Evolutionary conservation across 2,888 invertebrate species (phyloP).

Genomic region (Sylvicola cinctus): DNA sequence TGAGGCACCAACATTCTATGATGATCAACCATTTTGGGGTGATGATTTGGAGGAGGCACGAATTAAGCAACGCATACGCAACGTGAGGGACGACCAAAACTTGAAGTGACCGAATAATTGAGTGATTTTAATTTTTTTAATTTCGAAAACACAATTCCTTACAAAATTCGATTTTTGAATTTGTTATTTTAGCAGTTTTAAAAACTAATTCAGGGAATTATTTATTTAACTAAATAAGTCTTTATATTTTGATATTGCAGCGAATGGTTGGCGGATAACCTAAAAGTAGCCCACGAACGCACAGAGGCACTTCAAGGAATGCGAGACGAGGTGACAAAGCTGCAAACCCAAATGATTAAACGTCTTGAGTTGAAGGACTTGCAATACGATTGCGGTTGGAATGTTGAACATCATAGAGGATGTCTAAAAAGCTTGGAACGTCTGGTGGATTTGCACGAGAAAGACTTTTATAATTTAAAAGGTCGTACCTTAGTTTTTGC

Average conservation of each 20-base stretch:
- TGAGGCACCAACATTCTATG: background rate
- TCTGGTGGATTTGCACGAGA: constrained; percentile 51
- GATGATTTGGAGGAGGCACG: no score
- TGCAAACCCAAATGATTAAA: constrained; percentile 11
- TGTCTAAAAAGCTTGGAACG: constrained; percentile 67
- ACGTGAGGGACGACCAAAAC: no score
- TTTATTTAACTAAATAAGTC: no score
- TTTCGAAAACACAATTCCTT: no score
- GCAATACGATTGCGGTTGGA: constrained; percentile 72
- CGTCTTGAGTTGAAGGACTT: constrained; percentile 35
- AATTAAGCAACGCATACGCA: no score
- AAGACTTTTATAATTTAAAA: constrained; percentile 43
- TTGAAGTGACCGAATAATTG: no score
- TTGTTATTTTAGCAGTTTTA: no score
- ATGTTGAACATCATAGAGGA: constrained; percentile 74
- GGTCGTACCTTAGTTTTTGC: constrained; percentile 66
- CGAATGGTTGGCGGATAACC: constrained; percentile 54
- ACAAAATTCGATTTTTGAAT: no score
- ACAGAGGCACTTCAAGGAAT: constrained; percentile 41
- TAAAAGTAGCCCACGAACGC: constrained; percentile 40
- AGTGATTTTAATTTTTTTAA: no score
- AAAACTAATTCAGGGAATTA: no score
- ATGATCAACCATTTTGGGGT: background rate
- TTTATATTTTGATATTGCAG: constrained; percentile 22
- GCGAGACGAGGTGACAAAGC: constrained; percentile 47